Evolutionary conservation across 2,888 invertebrate genomes (phyloP), one percentile per base, ranked within the genome.

Genomic region (Lycia hirtaria): DNA sequence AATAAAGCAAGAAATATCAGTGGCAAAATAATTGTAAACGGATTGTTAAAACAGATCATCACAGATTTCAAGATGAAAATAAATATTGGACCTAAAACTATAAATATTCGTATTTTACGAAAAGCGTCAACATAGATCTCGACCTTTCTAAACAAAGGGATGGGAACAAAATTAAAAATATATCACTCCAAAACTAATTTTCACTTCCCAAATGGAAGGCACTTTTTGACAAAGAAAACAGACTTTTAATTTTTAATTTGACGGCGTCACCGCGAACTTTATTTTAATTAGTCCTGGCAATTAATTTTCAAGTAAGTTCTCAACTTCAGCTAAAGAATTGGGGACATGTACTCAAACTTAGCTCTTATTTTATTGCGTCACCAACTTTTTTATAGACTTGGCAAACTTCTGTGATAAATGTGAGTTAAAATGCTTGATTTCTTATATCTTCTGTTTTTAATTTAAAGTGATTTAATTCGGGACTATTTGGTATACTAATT

Each of bases 251-350:
- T 54, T 54, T 54, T 54, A 59, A 54, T 59, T 54, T 35, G 53
- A 50, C 12, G 48, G n/a, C 48, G 28, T 50, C 44, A 20, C 44
- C 28, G 26, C 40, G 33, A 60, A 64, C 54, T 65, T 65, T 60
- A 62, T 65, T 65, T 67, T n/a, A 63, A 65, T 67, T 65, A 67
- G 59, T 15, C 43, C 24, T 48, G 30, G 55, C 60, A 61, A 62
- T 67, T 64, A 63, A 61, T 63, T 56, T 56, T 47, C 32, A 49
- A 61, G 55, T 63, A 43, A 50, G 53, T 59, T 57, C 33, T 48
- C 15, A 15, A 47, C 35, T 47, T 26, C 10, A 28, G 26, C 19
- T 15, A 7, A 53, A 55, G 40, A 49, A 49, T 38, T 32, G 22
- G 38, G 38, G 35, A 40, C 26, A 38, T 28, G 20, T 14, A 47